Evolutionary conservation across 2,888 invertebrate genomes (phyloP).

Genomic region (Acanthosepion esculentum): DNA sequence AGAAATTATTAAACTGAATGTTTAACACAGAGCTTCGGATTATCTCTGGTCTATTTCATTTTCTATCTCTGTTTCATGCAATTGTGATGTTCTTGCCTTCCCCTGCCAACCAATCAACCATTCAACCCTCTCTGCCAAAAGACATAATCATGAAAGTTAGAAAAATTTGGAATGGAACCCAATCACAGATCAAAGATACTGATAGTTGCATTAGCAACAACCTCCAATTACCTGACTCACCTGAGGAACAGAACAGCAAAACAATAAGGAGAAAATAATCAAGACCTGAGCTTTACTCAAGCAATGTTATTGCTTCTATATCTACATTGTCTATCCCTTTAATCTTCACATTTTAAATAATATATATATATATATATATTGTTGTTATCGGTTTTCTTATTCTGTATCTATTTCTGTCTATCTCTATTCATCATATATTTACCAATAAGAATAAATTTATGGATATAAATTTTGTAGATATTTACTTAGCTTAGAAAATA

Average conservation of each 20-base stretch:
- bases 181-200: background rate
- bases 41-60: background rate
- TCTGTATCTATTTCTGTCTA: too few relatives aligned
- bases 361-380: too few relatives aligned
- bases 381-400: too few relatives aligned
- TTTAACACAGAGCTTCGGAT: background rate
- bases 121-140: background rate
- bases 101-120: background rate
- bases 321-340: too few relatives aligned
- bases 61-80: background rate
- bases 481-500: too few relatives aligned
- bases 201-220: background rate
- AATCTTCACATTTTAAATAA: too few relatives aligned
- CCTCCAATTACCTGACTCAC: background rate
- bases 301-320: background rate
- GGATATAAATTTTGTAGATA: too few relatives aligned
- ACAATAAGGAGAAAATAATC: background rate
- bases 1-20: background rate
- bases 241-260: background rate
- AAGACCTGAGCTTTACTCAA: background rate
- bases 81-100: background rate
- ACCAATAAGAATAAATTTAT: too few relatives aligned
- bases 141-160: background rate
- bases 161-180: background rate
- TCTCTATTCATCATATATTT: too few relatives aligned